Percentiles rank a stretch among this genome's conserved stretches.
Evolutionary conservation across 2,113 vertebrate genomes (phyloP).

Genomic region (Myiozetetes cayanensis): DNA sequence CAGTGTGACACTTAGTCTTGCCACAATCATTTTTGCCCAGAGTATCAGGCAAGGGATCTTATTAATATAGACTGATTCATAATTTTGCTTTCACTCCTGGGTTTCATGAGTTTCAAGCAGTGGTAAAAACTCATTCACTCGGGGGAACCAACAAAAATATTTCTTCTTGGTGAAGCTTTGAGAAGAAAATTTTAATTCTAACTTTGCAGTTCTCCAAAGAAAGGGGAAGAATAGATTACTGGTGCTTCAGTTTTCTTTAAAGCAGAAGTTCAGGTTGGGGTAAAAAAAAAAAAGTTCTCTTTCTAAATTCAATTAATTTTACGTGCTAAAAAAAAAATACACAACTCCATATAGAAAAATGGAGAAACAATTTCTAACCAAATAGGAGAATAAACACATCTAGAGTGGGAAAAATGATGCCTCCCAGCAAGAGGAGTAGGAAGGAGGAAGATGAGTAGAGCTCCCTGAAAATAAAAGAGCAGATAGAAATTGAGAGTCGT

Average conservation of each 20-base stretch:
- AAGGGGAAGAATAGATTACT: neutral
- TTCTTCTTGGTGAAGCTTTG: neutral
- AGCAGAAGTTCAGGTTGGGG: neutral
- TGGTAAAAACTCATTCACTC: neutral
- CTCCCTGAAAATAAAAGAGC: conserved; percentile 39
- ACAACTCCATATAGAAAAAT: neutral
- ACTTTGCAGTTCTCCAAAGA: neutral
- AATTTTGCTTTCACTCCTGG: neutral
- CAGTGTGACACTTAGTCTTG: fast-evolving
- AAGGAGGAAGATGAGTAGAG: conserved; percentile 35
- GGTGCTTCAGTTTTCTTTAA: neutral
- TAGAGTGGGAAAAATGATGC: conserved; percentile 25
- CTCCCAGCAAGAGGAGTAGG: conserved; percentile 37
- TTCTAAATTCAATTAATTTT: conserved; percentile 9
- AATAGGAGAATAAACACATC: conserved; percentile 6
- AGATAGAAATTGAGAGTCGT: conserved; percentile 11
- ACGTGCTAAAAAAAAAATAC: neutral
- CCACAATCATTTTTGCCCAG: neutral
- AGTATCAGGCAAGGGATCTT: neutral
- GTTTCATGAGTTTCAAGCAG: neutral
- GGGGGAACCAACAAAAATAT: neutral
- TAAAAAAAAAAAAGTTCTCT: neutral
- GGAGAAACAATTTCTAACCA: conserved; percentile 38
- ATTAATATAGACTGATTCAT: neutral
- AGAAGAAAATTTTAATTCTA: neutral